Evolutionary conservation across 1,140 invertebrate species (phyloP), one percentile per base, ranked within the genome.

Genomic region (Diachasma alloeum): DNA sequence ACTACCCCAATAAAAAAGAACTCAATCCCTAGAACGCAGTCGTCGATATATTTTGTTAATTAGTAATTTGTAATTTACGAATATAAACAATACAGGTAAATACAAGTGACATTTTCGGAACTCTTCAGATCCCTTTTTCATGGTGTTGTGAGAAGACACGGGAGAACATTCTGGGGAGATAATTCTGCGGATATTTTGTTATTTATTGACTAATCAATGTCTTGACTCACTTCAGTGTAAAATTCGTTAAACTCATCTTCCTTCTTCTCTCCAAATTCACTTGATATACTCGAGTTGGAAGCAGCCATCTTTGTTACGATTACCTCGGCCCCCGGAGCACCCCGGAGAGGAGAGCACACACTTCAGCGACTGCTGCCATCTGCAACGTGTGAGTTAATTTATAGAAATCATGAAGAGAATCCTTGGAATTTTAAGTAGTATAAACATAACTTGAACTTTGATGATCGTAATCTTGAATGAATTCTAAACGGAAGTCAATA

Each of bases 221-320:
- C 3, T 24, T 46, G 78, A 87, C 85, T 81, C 90, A 93, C 93
- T 90, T 94, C 93, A 26, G 91, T 89, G 81, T 93, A 93, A 88
- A 93, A 94, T 80, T 93, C 92, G 75, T 93, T 91, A 84, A 94
- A 94, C 82, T 91, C 92, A 80, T 91, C 90, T 72, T 91, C 91
- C 81, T 91, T 92, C 71, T 91, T 89, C 75, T 86, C 85, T 76
- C 82, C 77, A 79, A 82, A 85, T 79, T 84, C 85, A 82, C 79
- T 83, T 53, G 84, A 79, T 82, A 87, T 83, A 85, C 81, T 87
- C 37, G 87, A 88, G 78, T 90, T 86, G 59, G 85, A 82, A 63
- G 85, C 87, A 68, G 88, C 88, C 88, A 90, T 90, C 82, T 89
- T 89, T 82, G 74, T 80, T 82, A 48, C 31, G 26, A 36, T 10